Conservation (phyloP, 2,888 invertebrate genomes). For the Hyalella azteca region DNA sequence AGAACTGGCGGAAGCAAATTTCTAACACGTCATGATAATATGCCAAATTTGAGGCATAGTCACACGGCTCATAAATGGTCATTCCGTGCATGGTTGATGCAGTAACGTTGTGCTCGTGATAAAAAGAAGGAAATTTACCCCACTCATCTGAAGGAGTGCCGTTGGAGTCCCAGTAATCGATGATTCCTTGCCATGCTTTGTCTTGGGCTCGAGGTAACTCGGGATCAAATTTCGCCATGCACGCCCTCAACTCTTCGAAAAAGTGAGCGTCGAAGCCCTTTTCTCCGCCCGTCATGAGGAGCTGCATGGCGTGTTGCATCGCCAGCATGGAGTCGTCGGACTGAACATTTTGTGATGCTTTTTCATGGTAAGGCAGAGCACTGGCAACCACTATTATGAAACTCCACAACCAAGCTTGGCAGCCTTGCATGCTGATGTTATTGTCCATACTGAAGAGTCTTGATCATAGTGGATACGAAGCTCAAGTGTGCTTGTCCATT, state of each 20-base stretch:
- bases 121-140: background rate
- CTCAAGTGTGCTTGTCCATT: too few relatives aligned
- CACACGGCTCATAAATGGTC: constrained; percentile 30
- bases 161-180: constrained; percentile 1
- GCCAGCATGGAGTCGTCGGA: background rate
- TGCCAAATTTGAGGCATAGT: constrained; percentile 30
- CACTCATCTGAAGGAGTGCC: background rate
- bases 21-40: constrained; percentile 31
- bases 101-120: constrained; percentile 9
- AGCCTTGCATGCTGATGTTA: background rate
- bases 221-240: constrained; percentile 9
- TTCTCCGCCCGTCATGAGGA: background rate
- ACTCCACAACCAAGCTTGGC: background rate
- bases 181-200: constrained; percentile 33
- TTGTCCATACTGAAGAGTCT: background rate
- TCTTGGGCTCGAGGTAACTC: background rate
- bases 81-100: background rate
- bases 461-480: too few relatives aligned
- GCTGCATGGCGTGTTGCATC: constrained; percentile 2
- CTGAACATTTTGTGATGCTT: background rate
- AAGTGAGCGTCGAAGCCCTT: background rate
- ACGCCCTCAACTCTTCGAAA: background rate
- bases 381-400: background rate
- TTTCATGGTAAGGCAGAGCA: background rate
- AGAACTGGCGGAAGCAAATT: background rate